phyloP scores from a whole-genome alignment of 2,113 vertebrate species.

The Planiliza haematocheilus region DNA sequence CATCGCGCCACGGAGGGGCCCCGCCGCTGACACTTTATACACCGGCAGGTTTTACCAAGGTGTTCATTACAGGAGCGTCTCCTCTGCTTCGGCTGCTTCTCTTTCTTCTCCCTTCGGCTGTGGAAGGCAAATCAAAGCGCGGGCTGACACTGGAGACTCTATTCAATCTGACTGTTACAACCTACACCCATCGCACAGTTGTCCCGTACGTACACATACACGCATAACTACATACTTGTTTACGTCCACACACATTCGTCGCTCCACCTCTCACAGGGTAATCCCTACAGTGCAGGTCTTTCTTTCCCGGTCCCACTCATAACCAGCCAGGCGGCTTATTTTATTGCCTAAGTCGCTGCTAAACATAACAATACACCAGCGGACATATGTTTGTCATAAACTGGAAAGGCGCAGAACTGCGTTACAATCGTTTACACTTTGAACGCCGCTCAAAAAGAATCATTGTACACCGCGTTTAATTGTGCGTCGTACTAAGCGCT shows the following conservation, averaged over 20 bases:
- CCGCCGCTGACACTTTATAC: constrained; percentile 83
- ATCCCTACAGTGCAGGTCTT: constrained; percentile 31
- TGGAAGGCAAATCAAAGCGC: constrained; percentile 79
- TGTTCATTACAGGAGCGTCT: constrained; percentile 84
- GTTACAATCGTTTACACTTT: constrained; percentile 65
- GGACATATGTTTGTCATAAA: constrained; percentile 77
- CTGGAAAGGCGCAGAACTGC: constrained; percentile 45
- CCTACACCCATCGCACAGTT: constrained; percentile 53
- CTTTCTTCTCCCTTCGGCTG: constrained; percentile 54
- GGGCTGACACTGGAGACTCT: constrained; percentile 66
- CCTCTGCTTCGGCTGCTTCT: constrained; percentile 55
- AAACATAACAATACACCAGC: constrained; percentile 67
- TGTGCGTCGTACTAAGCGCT: constrained; percentile 54
- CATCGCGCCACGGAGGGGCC: constrained; percentile 74
- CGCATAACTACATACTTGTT: constrained; percentile 12
- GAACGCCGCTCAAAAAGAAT: constrained; percentile 65
- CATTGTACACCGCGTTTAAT: constrained; percentile 63
- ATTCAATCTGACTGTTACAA: constrained; percentile 66
- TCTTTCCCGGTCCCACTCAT: constrained; percentile 40
- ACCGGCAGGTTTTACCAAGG: constrained; percentile 82
- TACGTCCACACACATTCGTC: constrained; percentile 34
- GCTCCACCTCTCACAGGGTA: constrained; percentile 37
- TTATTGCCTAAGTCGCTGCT: constrained; percentile 53
- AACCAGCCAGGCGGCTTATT: constrained; percentile 51
- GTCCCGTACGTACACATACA: constrained; percentile 32